Conservation (phyloP, 2,113 vertebrate species). For the Callionymus lyra region DNA sequence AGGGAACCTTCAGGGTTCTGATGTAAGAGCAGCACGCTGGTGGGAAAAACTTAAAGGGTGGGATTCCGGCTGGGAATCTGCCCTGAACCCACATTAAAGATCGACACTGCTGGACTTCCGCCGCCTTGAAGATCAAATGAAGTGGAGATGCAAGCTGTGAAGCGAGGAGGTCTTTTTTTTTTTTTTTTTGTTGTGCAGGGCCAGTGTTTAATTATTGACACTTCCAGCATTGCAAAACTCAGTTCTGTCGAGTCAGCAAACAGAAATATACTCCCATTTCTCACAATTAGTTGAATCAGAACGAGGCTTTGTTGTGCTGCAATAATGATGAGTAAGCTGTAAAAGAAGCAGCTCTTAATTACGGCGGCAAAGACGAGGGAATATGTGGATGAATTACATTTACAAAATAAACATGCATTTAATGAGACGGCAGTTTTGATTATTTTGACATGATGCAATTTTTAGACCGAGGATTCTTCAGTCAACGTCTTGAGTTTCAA, state of each 20-base stretch:
- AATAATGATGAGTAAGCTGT: constrained; percentile 13
- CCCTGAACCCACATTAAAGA: constrained; percentile 57
- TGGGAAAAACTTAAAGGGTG: constrained; percentile 38
- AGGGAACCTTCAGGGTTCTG: constrained; percentile 49
- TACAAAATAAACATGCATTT: not conserved
- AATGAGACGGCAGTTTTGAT: too few relatives aligned
- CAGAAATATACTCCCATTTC: constrained; percentile 33
- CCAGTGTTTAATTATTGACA: constrained; percentile 66
- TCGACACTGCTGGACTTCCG: constrained; percentile 32
- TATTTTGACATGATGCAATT: too few relatives aligned
- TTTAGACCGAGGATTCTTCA: too few relatives aligned
- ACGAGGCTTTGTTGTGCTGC: constrained; percentile 2
- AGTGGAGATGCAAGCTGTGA: constrained; percentile 59
- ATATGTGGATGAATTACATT: constrained; percentile 9
- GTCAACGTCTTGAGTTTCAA: too few relatives aligned
- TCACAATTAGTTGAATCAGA: constrained; percentile 35
- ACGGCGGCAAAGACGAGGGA: not conserved
- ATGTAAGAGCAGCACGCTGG: constrained; percentile 38
- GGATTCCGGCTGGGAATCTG: constrained; percentile 44
- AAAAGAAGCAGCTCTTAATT: constrained; percentile 17
- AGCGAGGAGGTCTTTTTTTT: constrained; percentile 26
- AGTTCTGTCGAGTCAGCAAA: constrained; percentile 56
- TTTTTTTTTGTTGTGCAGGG: constrained; percentile 21
- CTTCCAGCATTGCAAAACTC: constrained; percentile 38
- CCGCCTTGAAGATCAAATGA: constrained; percentile 66